Percentiles rank a stretch among this genome's conserved stretches.
phyloP scores from a whole-genome alignment of 2,113 vertebrate species.

The Etheostoma spectabile region DNA sequence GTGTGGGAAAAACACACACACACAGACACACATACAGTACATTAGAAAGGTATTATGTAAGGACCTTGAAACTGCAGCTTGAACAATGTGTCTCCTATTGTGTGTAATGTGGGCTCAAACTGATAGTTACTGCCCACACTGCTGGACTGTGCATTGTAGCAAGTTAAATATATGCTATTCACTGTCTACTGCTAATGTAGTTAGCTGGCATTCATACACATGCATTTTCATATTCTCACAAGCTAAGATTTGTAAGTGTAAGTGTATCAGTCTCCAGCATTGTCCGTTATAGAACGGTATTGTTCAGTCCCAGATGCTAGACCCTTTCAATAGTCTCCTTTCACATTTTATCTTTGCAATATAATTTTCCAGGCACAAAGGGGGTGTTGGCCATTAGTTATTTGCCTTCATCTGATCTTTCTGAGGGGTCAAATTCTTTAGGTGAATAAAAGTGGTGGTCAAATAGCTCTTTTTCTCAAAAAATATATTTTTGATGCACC shows the following conservation, averaged over 20 bases:
- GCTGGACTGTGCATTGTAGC: not conserved
- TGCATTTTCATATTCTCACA: not conserved
- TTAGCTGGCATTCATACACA: not conserved
- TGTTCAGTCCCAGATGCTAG: not conserved
- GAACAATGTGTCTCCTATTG: not conserved
- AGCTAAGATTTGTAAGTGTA: not conserved
- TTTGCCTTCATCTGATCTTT: slow-evolving; percentile 36
- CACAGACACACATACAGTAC: slow-evolving; percentile 1
- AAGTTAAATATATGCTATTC: not conserved
- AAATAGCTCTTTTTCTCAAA: not conserved
- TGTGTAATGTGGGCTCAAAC: not conserved
- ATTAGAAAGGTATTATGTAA: slow-evolving; percentile 32
- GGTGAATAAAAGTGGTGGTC: not conserved
- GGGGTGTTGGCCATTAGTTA: slow-evolving; percentile 34
- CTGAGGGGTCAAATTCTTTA: slow-evolving; percentile 48
- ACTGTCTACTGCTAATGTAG: not conserved
- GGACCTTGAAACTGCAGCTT: not conserved
- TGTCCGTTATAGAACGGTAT: too few relatives aligned
- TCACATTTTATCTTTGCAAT: slow-evolving; percentile 34
- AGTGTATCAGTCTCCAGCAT: too few relatives aligned
- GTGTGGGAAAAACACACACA: slow-evolving; percentile 23
- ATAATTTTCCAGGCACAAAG: slow-evolving; percentile 45
- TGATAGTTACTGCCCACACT: not conserved
- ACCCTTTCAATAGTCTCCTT: slow-evolving; percentile 12
- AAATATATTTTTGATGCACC: not conserved